Conservation (phyloP, 1,140 invertebrate species). For the Hermetia illucens region DNA sequence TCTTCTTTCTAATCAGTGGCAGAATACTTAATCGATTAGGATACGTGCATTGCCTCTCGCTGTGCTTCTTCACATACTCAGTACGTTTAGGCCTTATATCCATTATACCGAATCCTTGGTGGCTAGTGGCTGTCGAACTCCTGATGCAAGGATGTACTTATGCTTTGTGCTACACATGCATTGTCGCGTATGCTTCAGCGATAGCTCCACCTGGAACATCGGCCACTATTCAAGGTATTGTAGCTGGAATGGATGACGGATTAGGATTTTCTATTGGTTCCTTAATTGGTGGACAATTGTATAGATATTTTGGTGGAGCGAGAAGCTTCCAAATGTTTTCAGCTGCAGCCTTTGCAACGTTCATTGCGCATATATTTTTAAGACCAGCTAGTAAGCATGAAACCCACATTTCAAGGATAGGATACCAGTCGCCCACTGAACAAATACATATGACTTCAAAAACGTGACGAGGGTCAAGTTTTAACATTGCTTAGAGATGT, state of each 20-base stretch:
- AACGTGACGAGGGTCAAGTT: too few relatives aligned
- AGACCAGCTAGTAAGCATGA: conserved; percentile 19
- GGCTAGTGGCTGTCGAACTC: conserved; percentile 51
- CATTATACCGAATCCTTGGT: conserved; percentile 56
- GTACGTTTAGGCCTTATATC: conserved; percentile 52
- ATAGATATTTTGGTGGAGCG: conserved; percentile 38
- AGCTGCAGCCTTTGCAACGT: conserved; percentile 32
- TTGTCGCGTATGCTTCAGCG: conserved; percentile 60
- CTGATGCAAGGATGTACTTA: conserved; percentile 66
- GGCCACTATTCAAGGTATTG: conserved; percentile 64
- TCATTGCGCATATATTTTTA: conserved; percentile 33
- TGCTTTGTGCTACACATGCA: conserved; percentile 61
- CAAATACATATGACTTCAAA: too few relatives aligned
- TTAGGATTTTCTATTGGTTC: conserved; percentile 52
- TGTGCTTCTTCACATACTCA: conserved; percentile 55
- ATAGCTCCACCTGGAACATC: conserved; percentile 62
- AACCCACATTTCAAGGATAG: too few relatives aligned
- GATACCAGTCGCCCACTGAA: too few relatives aligned
- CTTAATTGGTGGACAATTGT: conserved; percentile 42
- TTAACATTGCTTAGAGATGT: too few relatives aligned
- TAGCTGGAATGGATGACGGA: conserved; percentile 69
- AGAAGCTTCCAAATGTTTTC: conserved; percentile 39
- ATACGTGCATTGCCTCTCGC: conserved; percentile 52
- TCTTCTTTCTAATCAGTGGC: conserved; percentile 57
- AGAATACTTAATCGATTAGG: conserved; percentile 55